phyloP scores from a whole-genome alignment of 2,888 invertebrate species.

The Leptarthrus brevirostris region DNA sequence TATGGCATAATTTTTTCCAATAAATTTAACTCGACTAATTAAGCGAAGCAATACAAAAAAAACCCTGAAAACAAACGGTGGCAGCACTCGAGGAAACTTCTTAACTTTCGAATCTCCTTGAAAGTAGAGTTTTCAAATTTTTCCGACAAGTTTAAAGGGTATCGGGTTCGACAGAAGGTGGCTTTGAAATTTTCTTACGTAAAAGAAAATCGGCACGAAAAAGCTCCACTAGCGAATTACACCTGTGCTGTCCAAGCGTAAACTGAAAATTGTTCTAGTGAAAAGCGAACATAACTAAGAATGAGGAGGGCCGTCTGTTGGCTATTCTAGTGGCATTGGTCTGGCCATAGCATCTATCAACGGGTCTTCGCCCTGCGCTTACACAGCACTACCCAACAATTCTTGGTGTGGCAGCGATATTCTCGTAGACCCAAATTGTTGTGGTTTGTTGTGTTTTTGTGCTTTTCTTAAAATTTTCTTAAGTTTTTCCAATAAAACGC shows the following conservation, averaged over 20 bases:
- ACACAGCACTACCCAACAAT: not conserved
- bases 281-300: conserved; percentile 16
- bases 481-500: not conserved
- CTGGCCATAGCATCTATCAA: conserved; percentile 13
- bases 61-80: not conserved
- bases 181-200: not conserved
- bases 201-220: not conserved
- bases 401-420: not conserved
- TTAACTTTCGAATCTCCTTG: conserved; percentile 33
- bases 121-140: not conserved
- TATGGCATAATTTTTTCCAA: no score
- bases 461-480: not conserved
- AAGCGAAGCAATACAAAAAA: not conserved
- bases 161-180: no score
- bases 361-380: conserved; percentile 41
- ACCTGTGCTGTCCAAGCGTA: conserved; percentile 13
- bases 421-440: conserved; percentile 8
- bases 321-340: conserved; percentile 9
- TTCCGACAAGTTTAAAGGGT: not conserved
- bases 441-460: not conserved
- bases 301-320: not conserved
- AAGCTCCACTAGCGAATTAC: conserved; percentile 20
- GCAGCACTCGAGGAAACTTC: not conserved
- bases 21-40: no score
- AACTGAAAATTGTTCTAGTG: conserved; percentile 29